Conservation (phyloP, 2,113 vertebrate genomes). For the Parus major region DNA sequence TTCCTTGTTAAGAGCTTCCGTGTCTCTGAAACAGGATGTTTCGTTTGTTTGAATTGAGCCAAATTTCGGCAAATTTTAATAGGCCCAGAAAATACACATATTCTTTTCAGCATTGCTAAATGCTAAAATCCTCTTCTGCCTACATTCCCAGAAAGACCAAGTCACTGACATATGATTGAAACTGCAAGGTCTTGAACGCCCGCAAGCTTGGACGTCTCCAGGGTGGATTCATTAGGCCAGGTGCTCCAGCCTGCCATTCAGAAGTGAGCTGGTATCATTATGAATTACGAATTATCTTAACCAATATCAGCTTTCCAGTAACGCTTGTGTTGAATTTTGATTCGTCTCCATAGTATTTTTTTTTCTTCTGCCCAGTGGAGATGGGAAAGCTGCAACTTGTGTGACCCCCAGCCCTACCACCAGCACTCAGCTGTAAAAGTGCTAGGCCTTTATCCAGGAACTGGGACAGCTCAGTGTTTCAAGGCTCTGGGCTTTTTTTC, state of each 20-base stretch:
- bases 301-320: background rate
- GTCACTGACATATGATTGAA: background rate
- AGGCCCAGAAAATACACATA: background rate
- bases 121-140: background rate
- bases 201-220: background rate
- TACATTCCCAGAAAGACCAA: background rate
- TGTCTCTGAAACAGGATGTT: background rate
- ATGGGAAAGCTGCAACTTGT: background rate
- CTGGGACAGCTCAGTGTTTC: background rate
- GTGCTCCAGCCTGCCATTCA: background rate
- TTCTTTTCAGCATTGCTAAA: background rate
- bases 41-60: background rate
- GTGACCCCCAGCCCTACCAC: background rate
- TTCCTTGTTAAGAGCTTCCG: background rate
- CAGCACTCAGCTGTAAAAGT: background rate
- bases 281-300: conserved; percentile 10
- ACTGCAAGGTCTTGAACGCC: background rate
- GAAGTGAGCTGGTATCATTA: background rate
- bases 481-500: background rate
- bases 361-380: background rate
- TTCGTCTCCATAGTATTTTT: background rate
- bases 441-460: background rate
- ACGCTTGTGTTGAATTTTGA: background rate
- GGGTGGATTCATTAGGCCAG: background rate
- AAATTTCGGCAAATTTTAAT: background rate